Evolutionary conservation across 2,888 invertebrate species (phyloP), one percentile per base, ranked within the genome.

Genomic region (Priocnemis perturbator): DNA sequence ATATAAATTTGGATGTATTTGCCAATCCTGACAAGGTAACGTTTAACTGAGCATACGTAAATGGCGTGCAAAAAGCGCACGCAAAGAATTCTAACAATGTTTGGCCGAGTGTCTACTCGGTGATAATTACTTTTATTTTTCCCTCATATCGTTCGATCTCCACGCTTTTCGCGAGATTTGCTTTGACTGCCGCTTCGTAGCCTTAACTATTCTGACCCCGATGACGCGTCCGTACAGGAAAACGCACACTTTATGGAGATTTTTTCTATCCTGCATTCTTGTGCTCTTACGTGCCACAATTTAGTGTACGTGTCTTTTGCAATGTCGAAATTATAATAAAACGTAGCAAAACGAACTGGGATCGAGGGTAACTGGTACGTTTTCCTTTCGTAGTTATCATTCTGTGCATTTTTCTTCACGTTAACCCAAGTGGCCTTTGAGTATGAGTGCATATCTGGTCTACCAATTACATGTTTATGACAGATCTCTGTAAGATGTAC

Each of bases 1-100:
- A 63, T 17, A 37, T 61, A 60, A 48, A 60, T 66, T 64, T 67
- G 30, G 20, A 52, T 44, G 57, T 15, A 56, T 58, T n/a, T 45
- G 50, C 60, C 44, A 23, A 15, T 62, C 59, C 48, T 57, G 30
- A 53, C 23, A 60, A 11, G 23, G 37, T 37, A 37, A 37, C 11
- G 37, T 37, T 37, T 37, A 37, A 19, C 17, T n/a, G 14, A 50
- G 17, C 14, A 9, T 20, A 50, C 17, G 50, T 20, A 19, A 19
- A 19, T 50, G 50, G 17, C 50, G 20, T 50, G 50, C 4, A 19
- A 20, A 50, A 20, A 50, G 20, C 20, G 5, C 1, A 50, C 5
- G 17, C 14, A 11, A 19, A 20, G 4, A 50, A 50, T 50, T 19
- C 50, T 50, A 37, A 11, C 37, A 37, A 37, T 37, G 20, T 20